Base-by-base conservation (phyloP, 2,113 vertebrate species). In the Alligator mississippiensis region DNA sequence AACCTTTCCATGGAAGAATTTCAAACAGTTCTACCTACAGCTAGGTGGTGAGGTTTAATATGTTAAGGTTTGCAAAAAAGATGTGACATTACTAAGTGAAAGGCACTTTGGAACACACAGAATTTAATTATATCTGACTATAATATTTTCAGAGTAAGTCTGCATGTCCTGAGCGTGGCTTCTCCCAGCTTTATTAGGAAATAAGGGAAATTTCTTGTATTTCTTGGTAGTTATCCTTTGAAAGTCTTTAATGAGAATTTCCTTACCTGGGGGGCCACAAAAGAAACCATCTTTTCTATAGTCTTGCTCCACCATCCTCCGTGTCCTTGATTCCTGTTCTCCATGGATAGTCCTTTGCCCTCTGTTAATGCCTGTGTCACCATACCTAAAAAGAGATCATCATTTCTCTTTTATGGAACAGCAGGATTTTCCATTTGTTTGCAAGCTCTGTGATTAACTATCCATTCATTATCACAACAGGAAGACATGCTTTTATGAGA, bases 261-360 rank as follows among this genome's bases (percentile, higher is more conserved):
- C 82, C 96, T 97, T 91, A 98, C 99, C 98, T 90, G 99, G 99
- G 68, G 98, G 97, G 11, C 99, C 98, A 84, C 99, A 99, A 80
- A 99, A 99, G 97, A 99, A 99, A 11, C 97, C 97, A 17, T 99
- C 98, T 1, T 98, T 98, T 75, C 97, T 96, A 2, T 97, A 97
- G 88, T 98, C 97, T 93, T 98, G 98, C 77, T 98, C 98, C 93
- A 99, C 97, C 99, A 99, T 99, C 95, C 99, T 98, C 88, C 98
- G 98, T 25, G 96, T 93, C 75, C 98, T 98, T 2, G 28, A 82
- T 80, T 87, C 97, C 92, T 95, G 90, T 87, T 93, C 91, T 61
- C 88, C 58, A 61, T 88, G 90, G 66, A 89, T 80, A 79, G 81
- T 61, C 85, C 93, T 94, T 85, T 95, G 92, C 81, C 95, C 95